phyloP scores from a whole-genome alignment of 1,140 invertebrate species.

The Brachionus koreanus region DNA sequence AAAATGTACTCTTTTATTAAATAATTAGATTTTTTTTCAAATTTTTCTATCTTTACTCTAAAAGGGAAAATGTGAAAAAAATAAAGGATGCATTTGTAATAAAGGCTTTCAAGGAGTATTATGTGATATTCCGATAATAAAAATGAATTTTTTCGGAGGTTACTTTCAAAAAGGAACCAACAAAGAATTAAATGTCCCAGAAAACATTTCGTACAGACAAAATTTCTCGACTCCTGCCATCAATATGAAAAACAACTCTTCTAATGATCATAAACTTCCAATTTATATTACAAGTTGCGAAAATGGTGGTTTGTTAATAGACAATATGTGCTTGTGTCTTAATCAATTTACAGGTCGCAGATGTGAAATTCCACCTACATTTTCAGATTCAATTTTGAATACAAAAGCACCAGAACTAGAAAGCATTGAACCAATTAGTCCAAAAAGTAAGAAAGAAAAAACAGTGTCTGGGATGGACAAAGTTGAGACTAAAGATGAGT shows the following conservation, averaged over 20 bases:
- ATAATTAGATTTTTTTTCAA: background rate
- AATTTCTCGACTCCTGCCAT: background rate
- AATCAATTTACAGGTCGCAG: constrained; percentile 24
- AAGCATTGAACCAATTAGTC: background rate
- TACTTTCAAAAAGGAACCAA: background rate
- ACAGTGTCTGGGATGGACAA: background rate
- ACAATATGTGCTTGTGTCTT: constrained; percentile 29
- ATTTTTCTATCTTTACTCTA: background rate
- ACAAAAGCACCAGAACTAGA: constrained; percentile 13
- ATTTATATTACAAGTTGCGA: constrained; percentile 6
- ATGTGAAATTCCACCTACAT: constrained; percentile 31
- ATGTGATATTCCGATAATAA: constrained; percentile 7
- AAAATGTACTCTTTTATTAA: background rate
- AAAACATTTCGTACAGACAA: background rate
- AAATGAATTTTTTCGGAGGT: background rate
- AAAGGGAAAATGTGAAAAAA: constrained; percentile 10
- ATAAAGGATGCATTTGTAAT: constrained; percentile 36
- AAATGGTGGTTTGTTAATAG: constrained; percentile 36
- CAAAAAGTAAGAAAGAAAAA: background rate
- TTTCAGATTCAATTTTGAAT: background rate
- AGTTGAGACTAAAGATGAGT: background rate
- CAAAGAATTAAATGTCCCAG: background rate
- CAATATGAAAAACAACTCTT: background rate
- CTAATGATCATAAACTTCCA: background rate
- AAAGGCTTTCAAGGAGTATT: background rate